Conservation (phyloP, 2,113 vertebrate genomes). For the Campylorhamphus procurvoides region DNA sequence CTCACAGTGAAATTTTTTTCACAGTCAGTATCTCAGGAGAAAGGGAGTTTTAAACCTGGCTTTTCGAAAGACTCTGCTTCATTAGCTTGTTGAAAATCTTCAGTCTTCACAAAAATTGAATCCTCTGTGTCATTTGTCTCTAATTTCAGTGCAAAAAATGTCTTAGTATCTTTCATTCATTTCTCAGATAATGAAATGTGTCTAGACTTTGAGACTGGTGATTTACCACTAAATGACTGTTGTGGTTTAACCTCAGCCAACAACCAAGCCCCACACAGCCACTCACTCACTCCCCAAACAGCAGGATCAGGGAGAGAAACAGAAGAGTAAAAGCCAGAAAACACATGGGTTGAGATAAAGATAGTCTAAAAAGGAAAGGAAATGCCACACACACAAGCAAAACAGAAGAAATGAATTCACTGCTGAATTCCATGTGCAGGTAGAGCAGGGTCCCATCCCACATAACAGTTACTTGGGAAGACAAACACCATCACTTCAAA, state of each 20-base stretch:
- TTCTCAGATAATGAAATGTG: not conserved
- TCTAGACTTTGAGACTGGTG: not conserved
- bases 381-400: not conserved
- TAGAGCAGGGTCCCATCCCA: not conserved
- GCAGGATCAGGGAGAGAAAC: not conserved
- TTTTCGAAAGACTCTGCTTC: not conserved
- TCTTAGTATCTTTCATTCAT: not conserved
- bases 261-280: not conserved
- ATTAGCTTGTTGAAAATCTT: not conserved
- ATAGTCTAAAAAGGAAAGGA: not conserved
- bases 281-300: not conserved
- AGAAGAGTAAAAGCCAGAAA: not conserved
- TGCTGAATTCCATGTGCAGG: not conserved
- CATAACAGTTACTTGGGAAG: not conserved
- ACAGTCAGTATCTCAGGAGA: not conserved
- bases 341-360: not conserved
- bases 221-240: not conserved
- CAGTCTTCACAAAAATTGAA: not conserved
- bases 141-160: not conserved
- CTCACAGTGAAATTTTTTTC: not conserved
- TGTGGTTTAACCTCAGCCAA: not conserved
- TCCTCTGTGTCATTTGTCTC: not conserved
- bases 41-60: not conserved
- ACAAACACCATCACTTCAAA: not conserved
- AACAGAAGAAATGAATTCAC: not conserved